phyloP scores from a whole-genome alignment of 2,888 invertebrate species.

The Callyntrura guangdongensis region DNA sequence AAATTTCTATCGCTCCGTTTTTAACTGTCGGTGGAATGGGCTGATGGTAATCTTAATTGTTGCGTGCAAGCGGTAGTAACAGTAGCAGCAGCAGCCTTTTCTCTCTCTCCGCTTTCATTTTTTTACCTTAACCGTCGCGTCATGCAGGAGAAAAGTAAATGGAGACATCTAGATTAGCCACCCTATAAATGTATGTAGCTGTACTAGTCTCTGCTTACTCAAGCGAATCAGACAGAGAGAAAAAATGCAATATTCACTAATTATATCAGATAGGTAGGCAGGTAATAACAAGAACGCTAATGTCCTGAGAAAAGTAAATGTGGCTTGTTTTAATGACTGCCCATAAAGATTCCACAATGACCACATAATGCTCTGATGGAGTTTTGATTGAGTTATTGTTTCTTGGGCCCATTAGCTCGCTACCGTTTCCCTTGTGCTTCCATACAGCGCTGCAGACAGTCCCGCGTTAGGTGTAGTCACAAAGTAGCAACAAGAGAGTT shows the following conservation, averaged over 20 bases:
- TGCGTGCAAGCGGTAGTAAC: neutral
- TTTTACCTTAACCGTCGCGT: neutral
- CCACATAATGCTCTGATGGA: constrained; percentile 18
- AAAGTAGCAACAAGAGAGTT: neutral
- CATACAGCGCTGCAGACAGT: neutral
- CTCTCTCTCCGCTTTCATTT: neutral
- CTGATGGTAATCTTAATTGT: constrained; percentile 71
- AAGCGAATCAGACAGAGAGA: neutral
- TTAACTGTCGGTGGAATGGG: constrained; percentile 38
- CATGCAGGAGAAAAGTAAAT: constrained; percentile 22
- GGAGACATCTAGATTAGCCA: constrained; percentile 52
- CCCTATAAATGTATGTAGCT: neutral
- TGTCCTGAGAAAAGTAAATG: constrained; percentile 30
- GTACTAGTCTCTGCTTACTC: no score
- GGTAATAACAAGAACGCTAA: constrained; percentile 14
- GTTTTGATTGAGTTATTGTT: constrained; percentile 74
- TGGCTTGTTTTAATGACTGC: constrained; percentile 59
- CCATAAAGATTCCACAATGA: constrained; percentile 58
- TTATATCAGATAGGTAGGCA: constrained; percentile 8
- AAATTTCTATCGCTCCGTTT: neutral
- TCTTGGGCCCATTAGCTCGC: constrained; percentile 38
- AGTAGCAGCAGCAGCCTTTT: neutral
- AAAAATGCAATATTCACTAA: constrained; percentile 34
- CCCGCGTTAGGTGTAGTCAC: neutral
- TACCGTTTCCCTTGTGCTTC: constrained; percentile 13